Conservation (phyloP, 2,113 vertebrate genomes). For the Hippolais icterina region DNA sequence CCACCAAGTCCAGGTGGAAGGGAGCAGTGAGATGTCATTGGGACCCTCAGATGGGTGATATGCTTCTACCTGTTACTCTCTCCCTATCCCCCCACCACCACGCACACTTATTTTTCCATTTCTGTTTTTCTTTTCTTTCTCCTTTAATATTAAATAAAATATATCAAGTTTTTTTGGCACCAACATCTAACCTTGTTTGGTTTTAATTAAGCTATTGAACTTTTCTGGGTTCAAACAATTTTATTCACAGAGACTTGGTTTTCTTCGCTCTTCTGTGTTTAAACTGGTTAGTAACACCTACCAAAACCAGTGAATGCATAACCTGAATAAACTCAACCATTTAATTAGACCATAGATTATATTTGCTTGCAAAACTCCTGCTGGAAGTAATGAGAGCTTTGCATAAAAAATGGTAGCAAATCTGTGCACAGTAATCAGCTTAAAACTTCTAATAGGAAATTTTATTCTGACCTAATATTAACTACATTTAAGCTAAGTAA, state of each 20-base stretch:
- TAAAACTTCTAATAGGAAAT: neutral
- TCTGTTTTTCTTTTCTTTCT: neutral
- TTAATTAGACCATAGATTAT: neutral
- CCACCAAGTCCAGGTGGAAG: neutral
- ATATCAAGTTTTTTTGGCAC: neutral
- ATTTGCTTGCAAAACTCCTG: neutral
- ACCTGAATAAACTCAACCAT: neutral
- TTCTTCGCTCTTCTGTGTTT: neutral
- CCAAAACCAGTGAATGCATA: neutral
- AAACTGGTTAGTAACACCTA: accelerated
- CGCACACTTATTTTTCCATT: accelerated
- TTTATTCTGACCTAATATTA: neutral
- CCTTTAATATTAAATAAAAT: neutral
- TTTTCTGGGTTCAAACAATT: accelerated
- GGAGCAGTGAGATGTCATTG: accelerated
- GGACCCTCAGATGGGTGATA: neutral
- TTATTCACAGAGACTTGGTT: neutral
- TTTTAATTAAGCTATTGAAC: neutral
- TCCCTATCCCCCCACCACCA: no score
- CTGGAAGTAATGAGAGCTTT: neutral
- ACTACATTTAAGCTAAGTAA: neutral
- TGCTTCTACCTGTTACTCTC: neutral
- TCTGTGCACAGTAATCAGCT: neutral
- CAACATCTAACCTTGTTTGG: accelerated
- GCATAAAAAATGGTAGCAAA: neutral